These are phyloP conservation scores for Menidia beryllina DNA, from an alignment of 2,113 vertebrate species.

Conservation along the genomic window DNA sequence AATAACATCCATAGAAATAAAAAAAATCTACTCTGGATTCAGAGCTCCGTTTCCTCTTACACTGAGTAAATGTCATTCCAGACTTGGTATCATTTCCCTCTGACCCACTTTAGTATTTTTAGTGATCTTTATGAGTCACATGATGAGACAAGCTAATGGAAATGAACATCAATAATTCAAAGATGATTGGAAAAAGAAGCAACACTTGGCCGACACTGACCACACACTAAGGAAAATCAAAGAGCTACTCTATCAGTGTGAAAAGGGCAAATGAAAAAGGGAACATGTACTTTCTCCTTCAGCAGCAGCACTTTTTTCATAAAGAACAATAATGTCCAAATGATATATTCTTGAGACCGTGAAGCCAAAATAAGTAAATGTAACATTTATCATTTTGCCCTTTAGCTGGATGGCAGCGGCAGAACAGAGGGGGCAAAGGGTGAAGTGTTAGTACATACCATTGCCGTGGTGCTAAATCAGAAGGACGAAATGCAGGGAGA, in stretches of 20 bases:
- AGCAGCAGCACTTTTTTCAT: neutral
- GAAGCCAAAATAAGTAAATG: neutral
- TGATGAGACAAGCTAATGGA: conserved; percentile 32
- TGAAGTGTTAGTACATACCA: conserved; percentile 92
- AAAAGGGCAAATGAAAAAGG: conserved; percentile 81
- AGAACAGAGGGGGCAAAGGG: conserved; percentile 78
- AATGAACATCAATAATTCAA: conserved; percentile 48
- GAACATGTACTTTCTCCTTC: conserved; percentile 6
- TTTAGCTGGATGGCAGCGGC: conserved; percentile 51
- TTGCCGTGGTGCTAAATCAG: conserved; percentile 92
- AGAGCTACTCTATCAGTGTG: conserved; percentile 30
- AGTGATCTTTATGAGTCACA: conserved; percentile 9
- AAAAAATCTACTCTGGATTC: conserved; percentile 6
- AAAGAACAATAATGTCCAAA: neutral
- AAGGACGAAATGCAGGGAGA: conserved; percentile 74
- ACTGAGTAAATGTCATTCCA: conserved; percentile 8
- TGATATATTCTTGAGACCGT: neutral
- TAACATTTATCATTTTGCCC: conserved; percentile 80
- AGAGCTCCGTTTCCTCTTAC: neutral
- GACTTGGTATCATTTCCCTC: neutral
- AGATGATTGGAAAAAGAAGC: conserved; percentile 24
- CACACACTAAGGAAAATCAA: conserved; percentile 18
- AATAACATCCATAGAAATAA: conserved; percentile 2
- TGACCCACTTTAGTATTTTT: conserved; percentile 2
- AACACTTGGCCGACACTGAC: conserved; percentile 30